Evolutionary conservation across 2,113 vertebrate species (phyloP), one percentile per base, ranked within the genome.

Genomic region (Channa argus): DNA sequence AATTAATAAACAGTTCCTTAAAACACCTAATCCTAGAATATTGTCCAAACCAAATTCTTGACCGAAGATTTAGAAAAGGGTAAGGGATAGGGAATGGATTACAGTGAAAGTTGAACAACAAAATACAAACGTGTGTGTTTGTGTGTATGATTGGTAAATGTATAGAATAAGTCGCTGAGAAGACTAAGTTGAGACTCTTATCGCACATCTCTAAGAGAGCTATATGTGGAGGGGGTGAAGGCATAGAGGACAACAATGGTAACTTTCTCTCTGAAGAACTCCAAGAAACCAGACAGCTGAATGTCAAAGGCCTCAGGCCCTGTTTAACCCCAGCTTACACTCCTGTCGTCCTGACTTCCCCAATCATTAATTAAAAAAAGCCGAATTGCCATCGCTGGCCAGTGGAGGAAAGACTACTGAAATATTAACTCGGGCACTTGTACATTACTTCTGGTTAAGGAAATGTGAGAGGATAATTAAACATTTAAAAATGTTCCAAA

Each of bases 301-400:
- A 85, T 85, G 89, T 91, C 67, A 62, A 24, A 84, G 74, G 72
- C 87, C 77, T 66, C 63, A 3, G 59, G 66, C 67, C 79, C 62
- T 41, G 15, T 55, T 36, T 54, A 56, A 59, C 86, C 82, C 83
- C 58, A 46, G 78, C 82, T 67, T 77, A 85, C 86, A 62, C 74
- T 58, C 14, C 80, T 80, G 80, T 87, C 74, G 37, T 67, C 69
- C 59, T 24, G 39, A 51, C 80, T 87, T 89, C 76, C 84, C 63
- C 52, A 10, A 67, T 56, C 51, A 77, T 85, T 88, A 86, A 93
- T 92, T 91, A 87, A 44, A 82, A 39, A 50, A 63, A 49, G 8
- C 49, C 70, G 36, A 53, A n/a, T 64, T 80, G 47, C 33, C 70
- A 52, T 83, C 11, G 9, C 8, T 3, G 38, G 63, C 61, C 63